Conservation (phyloP, 2,797 vertebrate species). For the Cirrhinus mrigala region DNA sequence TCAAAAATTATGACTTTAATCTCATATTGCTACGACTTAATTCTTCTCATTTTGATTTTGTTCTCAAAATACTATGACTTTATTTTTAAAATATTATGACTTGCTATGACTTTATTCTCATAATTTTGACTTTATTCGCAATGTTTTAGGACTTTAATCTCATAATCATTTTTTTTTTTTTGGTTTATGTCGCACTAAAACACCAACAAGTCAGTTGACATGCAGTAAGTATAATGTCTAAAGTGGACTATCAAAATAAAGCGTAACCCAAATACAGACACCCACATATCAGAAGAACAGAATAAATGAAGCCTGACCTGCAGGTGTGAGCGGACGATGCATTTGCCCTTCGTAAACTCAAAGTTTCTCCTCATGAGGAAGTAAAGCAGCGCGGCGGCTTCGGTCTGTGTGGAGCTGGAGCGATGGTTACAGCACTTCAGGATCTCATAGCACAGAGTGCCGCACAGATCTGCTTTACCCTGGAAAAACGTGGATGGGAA, state of each 20-base stretch:
- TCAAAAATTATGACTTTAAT: too few species aligned
- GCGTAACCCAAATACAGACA: not conserved
- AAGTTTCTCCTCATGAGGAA: slow-evolving; percentile 99
- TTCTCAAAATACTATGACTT: too few species aligned
- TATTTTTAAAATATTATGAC: too few species aligned
- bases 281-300: not conserved
- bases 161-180: too few species aligned
- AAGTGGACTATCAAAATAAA: not conserved
- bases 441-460: slow-evolving; percentile 95
- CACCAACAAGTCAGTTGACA: too few species aligned
- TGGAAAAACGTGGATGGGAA: slow-evolving; percentile 96
- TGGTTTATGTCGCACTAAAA: too few species aligned
- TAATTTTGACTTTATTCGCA: too few species aligned
- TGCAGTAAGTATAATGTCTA: not conserved
- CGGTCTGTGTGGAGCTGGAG: slow-evolving; percentile 93
- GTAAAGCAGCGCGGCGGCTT: slow-evolving; percentile 94
- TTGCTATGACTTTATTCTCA: too few species aligned
- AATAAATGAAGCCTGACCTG: slow-evolving; percentile 82
- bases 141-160: too few species aligned
- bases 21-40: too few species aligned
- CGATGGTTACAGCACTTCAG: slow-evolving; percentile 98
- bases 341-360: slow-evolving; percentile 97
- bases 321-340: slow-evolving; percentile 96
- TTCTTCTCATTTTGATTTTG: too few species aligned
- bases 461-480: slow-evolving; percentile 96